Conservation (phyloP, 2,888 invertebrate genomes). For the Hydriomena furcata region DNA sequence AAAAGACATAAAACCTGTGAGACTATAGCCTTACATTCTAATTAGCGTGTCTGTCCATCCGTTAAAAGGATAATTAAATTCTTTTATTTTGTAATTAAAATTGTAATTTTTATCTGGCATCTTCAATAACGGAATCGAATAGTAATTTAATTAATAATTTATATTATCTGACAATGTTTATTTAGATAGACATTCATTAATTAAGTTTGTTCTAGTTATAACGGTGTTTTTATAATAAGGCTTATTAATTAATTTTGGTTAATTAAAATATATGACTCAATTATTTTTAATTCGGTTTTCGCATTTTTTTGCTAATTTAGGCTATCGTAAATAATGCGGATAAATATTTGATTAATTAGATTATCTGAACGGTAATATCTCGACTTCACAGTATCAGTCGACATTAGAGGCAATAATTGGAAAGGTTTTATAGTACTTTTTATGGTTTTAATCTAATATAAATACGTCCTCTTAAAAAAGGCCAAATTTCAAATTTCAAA, state of each 20-base stretch:
- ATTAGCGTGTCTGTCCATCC: constrained; percentile 22
- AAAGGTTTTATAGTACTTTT: too few relatives aligned
- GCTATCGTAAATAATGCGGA: too few relatives aligned
- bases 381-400: too few relatives aligned
- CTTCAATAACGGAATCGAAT: constrained; percentile 16
- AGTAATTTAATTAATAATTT: constrained; percentile 21
- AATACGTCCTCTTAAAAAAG: too few relatives aligned
- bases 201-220: neutral
- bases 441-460: too few relatives aligned
- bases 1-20: neutral
- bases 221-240: constrained; percentile 3
- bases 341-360: too few relatives aligned
- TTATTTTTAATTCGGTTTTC: too few relatives aligned
- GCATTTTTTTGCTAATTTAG: too few relatives aligned
- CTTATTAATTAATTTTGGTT: neutral
- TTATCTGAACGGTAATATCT: too few relatives aligned
- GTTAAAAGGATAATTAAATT: constrained; percentile 22
- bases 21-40: constrained; percentile 15
- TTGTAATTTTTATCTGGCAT: constrained; percentile 17
- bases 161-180: constrained; percentile 17
- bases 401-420: too few relatives aligned
- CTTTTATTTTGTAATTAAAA: constrained; percentile 17
- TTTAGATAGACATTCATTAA: constrained; percentile 5
- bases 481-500: too few relatives aligned
- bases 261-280: neutral